Conservation (phyloP, 2,113 vertebrate genomes). For the Nothocercus nigrocapillus region DNA sequence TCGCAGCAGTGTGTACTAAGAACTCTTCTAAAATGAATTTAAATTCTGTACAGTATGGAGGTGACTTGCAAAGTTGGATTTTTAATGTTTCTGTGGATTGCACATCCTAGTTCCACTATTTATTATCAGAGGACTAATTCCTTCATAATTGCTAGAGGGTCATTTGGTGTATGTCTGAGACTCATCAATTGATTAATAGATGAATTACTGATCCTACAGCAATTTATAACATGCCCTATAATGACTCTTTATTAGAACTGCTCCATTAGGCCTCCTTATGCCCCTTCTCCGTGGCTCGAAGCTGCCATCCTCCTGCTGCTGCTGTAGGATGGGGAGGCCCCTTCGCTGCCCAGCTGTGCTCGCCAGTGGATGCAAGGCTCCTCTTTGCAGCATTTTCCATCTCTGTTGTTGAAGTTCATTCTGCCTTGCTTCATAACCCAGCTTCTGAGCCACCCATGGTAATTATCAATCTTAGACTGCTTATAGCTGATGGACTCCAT, state of each 20-base stretch:
- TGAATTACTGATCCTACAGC: not conserved
- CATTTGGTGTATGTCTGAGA: not conserved
- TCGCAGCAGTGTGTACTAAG: not conserved
- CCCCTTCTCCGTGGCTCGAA: conserved; percentile 43
- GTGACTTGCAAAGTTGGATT: not conserved
- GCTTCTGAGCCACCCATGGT: conserved; percentile 67
- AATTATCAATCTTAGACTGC: conserved; percentile 58
- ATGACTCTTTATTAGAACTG: conserved; percentile 60
- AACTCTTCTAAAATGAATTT: conserved; percentile 9
- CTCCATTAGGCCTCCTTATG: conserved; percentile 42
- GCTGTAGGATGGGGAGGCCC: conserved; percentile 59
- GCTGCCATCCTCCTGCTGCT: conserved; percentile 60
- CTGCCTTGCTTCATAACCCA: conserved; percentile 64
- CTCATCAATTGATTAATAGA: not conserved
- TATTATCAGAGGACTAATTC: not conserved
- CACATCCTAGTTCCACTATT: not conserved
- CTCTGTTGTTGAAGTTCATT: conserved; percentile 66
- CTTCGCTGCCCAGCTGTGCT: conserved; percentile 55
- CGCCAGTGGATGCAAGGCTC: conserved; percentile 45
- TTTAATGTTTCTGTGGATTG: not conserved
- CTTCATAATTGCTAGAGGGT: conserved; percentile 5
- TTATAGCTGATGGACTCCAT: conserved; percentile 11
- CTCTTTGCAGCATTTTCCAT: conserved; percentile 69
- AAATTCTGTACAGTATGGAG: not conserved
- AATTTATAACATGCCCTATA: conserved; percentile 3